phyloP scores from a whole-genome alignment of 2,797 vertebrate species.

The Arctocebus calabarensis region DNA sequence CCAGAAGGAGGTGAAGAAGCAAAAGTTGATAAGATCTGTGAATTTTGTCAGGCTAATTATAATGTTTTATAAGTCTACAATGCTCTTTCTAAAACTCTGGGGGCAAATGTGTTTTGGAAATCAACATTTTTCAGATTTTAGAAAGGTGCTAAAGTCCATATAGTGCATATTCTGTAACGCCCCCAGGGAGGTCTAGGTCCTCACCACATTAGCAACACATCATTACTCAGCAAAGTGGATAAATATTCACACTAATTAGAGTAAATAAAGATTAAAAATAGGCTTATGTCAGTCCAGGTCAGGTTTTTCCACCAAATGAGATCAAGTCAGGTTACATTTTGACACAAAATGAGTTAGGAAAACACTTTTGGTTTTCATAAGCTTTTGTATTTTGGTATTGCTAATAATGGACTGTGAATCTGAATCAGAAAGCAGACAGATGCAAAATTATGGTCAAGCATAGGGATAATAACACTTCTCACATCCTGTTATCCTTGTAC shows the following conservation, averaged over 20 bases:
- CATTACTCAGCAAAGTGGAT: neutral
- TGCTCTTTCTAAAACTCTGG: slow-evolving; percentile 11
- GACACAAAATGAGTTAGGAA: slow-evolving; percentile 47
- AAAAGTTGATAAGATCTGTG: neutral
- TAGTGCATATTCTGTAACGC: neutral
- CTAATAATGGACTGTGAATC: neutral
- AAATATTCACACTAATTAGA: slow-evolving; percentile 34
- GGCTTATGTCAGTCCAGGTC: neutral
- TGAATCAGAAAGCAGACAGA: neutral
- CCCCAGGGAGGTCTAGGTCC: neutral
- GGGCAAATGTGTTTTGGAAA: neutral
- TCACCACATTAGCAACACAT: neutral
- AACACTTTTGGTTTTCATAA: slow-evolving; percentile 43
- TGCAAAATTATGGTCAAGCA: neutral
- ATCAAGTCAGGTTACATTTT: slow-evolving; percentile 53
- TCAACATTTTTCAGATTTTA: neutral
- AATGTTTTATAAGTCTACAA: neutral
- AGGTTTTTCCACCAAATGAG: slow-evolving; percentile 42
- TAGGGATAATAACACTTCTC: neutral
- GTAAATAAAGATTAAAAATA: slow-evolving; percentile 62
- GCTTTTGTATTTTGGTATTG: slow-evolving; percentile 26
- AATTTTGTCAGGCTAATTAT: neutral
- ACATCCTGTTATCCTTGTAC: neutral
- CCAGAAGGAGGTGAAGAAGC: neutral
- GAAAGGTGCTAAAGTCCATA: neutral